Evolutionary conservation across 1,140 invertebrate genomes (phyloP).

Genomic region (Brachionus sp.): DNA sequence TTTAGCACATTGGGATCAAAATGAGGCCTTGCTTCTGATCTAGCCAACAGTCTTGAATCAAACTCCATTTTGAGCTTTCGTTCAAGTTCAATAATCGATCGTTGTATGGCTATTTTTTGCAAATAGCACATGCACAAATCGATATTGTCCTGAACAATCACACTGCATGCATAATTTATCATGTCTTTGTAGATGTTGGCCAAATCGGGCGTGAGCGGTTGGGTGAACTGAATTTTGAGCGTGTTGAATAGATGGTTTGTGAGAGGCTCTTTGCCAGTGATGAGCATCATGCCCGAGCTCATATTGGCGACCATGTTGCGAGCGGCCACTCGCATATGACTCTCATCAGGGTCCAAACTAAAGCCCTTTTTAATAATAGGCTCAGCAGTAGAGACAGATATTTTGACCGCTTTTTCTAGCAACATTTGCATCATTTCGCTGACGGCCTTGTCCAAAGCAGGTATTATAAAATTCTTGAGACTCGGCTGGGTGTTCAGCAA

Average conservation of each 20-base stretch:
- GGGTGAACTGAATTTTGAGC: conserved; percentile 18
- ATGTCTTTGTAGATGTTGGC: conserved; percentile 20
- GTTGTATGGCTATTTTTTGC: conserved; percentile 96
- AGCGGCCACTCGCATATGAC: conserved; percentile 80
- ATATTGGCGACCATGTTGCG: conserved; percentile 94
- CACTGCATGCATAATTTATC: conserved; percentile 63
- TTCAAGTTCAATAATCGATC: conserved; percentile 90
- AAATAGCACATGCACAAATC: conserved; percentile 93
- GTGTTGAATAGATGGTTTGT: conserved; percentile 59
- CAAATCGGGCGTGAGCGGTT: not conserved
- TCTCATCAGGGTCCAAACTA: conserved; percentile 88
- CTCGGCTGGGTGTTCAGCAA: conserved; percentile 82
- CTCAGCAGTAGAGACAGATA: conserved; percentile 89
- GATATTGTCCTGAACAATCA: conserved; percentile 88
- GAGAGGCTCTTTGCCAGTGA: conserved; percentile 85
- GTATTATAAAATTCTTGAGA: conserved; percentile 77
- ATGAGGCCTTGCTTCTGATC: not conserved
- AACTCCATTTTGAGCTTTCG: conserved; percentile 69
- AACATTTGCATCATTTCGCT: conserved; percentile 91
- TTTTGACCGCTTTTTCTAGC: conserved; percentile 89
- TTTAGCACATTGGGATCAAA: not conserved
- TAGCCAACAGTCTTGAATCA: not conserved
- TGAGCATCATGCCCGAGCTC: conserved; percentile 96
- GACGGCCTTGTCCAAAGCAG: conserved; percentile 84
- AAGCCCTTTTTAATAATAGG: conserved; percentile 97